These are phyloP conservation scores for Forbesichthys papilliferus DNA, from an alignment of 2,113 vertebrate species.

Conservation along the genomic window DNA sequence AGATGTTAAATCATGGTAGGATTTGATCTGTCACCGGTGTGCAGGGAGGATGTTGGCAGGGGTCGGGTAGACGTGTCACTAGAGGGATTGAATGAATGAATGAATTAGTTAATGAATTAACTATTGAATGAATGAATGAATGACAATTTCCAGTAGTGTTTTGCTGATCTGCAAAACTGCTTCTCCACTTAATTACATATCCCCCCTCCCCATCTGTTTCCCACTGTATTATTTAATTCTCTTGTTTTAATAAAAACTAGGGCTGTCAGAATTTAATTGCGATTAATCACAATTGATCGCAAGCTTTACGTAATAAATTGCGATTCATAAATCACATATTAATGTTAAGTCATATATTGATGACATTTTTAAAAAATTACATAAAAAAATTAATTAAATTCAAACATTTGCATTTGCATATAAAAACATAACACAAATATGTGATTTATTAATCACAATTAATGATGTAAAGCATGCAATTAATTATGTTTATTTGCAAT, in stretches of 20 bases:
- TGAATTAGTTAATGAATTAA: slow-evolving; percentile 32
- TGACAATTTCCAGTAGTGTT: slow-evolving; percentile 58
- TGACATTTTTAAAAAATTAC: too few relatives aligned
- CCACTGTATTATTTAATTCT: slow-evolving; percentile 48
- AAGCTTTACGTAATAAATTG: too few relatives aligned
- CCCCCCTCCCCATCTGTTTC: slow-evolving; percentile 70
- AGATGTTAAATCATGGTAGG: slow-evolving; percentile 61
- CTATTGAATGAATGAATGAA: too few relatives aligned
- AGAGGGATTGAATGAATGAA: slow-evolving; percentile 36
- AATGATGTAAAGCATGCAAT: too few relatives aligned
- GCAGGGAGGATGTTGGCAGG: slow-evolving; percentile 44
- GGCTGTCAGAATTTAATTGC: not conserved
- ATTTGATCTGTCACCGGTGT: slow-evolving; percentile 60
- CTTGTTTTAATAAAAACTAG: slow-evolving; percentile 39
- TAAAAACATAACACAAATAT: too few relatives aligned
- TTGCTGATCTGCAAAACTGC: slow-evolving; percentile 48
- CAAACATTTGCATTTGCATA: too few relatives aligned
- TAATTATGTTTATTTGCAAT: too few relatives aligned
- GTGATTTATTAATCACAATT: too few relatives aligned
- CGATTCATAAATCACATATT: too few relatives aligned
- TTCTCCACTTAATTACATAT: slow-evolving; percentile 55
- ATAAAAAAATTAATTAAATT: too few relatives aligned
- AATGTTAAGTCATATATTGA: too few relatives aligned
- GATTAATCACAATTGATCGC: not conserved
- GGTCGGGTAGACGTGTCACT: slow-evolving; percentile 63